Conservation (phyloP, 1,140 invertebrate genomes). For the Octopus sinensis region DNA sequence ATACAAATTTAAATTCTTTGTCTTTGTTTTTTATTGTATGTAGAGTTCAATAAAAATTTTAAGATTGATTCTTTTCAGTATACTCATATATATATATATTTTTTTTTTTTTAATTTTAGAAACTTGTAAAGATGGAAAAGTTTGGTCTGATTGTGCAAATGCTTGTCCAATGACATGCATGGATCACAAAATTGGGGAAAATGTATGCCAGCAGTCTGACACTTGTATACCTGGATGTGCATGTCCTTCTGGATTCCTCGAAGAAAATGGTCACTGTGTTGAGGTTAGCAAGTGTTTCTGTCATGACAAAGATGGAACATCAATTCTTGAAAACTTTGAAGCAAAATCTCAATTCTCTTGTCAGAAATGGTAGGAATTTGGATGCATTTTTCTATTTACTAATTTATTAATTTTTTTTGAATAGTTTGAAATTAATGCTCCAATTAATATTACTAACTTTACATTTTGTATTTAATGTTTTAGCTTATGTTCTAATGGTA, state of each 20-base stretch:
- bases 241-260: conserved; percentile 17
- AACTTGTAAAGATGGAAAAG: conserved; percentile 17
- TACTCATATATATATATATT: no score
- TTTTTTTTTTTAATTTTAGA: not conserved
- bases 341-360: not conserved
- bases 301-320: conserved; percentile 15
- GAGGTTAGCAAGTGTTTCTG: conserved; percentile 17
- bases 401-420: no score
- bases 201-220: not conserved
- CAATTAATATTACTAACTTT: no score
- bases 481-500: not conserved
- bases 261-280: conserved; percentile 18
- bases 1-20: no score
- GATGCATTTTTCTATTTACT: no score
- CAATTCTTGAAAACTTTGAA: conserved; percentile 2
- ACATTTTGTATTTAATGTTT: not conserved
- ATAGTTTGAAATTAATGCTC: no score
- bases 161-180: conserved; percentile 27
- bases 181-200: conserved; percentile 11
- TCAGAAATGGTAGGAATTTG: not conserved
- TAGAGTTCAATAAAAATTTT: no score
- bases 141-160: conserved; percentile 27
- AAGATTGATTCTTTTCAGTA: no score
- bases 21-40: no score
- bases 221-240: conserved; percentile 17